Conservation (phyloP, 2,888 invertebrate genomes). For the Harpalus rubripes region DNA sequence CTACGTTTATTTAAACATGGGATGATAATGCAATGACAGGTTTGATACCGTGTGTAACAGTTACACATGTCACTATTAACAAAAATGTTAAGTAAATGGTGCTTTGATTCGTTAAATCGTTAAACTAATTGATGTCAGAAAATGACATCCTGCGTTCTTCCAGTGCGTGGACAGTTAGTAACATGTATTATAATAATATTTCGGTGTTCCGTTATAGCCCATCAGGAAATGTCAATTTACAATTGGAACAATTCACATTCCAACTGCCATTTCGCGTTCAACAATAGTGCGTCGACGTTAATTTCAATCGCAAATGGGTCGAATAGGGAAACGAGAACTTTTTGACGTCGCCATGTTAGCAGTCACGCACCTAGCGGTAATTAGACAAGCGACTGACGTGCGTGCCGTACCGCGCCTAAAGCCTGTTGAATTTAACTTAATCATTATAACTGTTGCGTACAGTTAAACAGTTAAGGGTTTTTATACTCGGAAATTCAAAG, state of each 20-base stretch:
- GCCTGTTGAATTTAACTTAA: conserved; percentile 12
- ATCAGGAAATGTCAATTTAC: not conserved
- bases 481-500: not conserved
- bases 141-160: too few species aligned
- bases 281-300: not conserved
- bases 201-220: too few species aligned
- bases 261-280: not conserved
- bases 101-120: too few species aligned
- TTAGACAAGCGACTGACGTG: conserved; percentile 17
- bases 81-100: too few species aligned
- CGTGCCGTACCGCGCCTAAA: not conserved
- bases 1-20: too few species aligned
- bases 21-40: too few species aligned
- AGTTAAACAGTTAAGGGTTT: not conserved
- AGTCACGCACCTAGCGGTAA: conserved; percentile 26
- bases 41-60: too few species aligned
- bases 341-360: not conserved
- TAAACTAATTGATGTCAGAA: too few species aligned
- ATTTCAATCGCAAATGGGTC: not conserved
- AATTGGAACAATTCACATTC: not conserved
- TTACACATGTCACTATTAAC: too few species aligned
- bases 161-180: too few species aligned
- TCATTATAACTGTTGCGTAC: not conserved
- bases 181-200: too few species aligned
- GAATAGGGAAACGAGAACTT: not conserved